Conservation (phyloP, 2,888 invertebrate genomes). For the Cyrtodaria siliqua region DNA sequence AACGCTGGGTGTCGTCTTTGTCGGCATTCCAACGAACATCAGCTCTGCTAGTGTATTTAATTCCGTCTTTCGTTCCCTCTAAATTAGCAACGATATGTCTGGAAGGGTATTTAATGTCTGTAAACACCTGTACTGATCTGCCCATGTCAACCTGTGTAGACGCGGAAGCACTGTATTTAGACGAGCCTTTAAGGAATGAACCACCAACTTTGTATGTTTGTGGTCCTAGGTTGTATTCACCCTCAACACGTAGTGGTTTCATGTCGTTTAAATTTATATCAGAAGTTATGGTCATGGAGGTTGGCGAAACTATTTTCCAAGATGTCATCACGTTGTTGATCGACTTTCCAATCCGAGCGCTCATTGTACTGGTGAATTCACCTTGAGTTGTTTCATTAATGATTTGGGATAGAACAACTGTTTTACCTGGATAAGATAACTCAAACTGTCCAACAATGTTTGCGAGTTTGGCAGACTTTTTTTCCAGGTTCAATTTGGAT, state of each 20-base stretch:
- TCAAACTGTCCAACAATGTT: constrained; percentile 62
- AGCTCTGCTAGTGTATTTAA: constrained; percentile 52
- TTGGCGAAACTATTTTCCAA: constrained; percentile 49
- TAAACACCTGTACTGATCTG: constrained; percentile 44
- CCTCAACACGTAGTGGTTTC: constrained; percentile 57
- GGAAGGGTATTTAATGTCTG: constrained; percentile 63
- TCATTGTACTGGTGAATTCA: constrained; percentile 63
- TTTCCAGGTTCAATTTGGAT: constrained; percentile 60
- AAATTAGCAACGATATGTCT: constrained; percentile 65
- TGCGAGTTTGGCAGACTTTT: constrained; percentile 61
- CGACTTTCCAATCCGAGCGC: constrained; percentile 54
- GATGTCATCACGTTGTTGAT: constrained; percentile 59
- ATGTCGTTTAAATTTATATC: constrained; percentile 58
- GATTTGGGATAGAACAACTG: constrained; percentile 62
- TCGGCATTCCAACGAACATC: constrained; percentile 75
- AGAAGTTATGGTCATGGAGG: constrained; percentile 58
- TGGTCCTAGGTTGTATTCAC: constrained; percentile 58
- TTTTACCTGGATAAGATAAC: constrained; percentile 71
- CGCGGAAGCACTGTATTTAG: constrained; percentile 52
- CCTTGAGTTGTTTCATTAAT: constrained; percentile 63
- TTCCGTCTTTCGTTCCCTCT: constrained; percentile 51
- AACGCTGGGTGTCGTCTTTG: constrained; percentile 57
- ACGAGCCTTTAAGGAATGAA: constrained; percentile 48
- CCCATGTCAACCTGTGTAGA: constrained; percentile 51
- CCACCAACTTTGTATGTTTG: constrained; percentile 57